Evolutionary conservation across 2,888 invertebrate species (phyloP).

Genomic region (Sicus ferrugineus): DNA sequence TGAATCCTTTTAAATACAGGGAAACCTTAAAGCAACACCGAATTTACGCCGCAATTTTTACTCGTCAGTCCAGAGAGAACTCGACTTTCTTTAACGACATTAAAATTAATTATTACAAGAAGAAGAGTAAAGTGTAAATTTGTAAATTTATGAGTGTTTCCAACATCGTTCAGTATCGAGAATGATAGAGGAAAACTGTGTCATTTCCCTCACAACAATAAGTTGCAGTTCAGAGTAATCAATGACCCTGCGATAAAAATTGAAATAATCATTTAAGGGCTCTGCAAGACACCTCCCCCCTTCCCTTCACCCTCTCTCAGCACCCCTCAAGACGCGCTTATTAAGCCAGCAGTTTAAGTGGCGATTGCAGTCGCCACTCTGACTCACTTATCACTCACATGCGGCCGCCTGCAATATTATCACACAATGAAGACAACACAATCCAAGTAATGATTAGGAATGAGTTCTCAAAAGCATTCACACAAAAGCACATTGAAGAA

Average conservation of each 20-base stretch:
- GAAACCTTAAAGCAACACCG: neutral
- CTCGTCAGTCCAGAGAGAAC: no score
- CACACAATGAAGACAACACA: neutral
- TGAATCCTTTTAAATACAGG: neutral
- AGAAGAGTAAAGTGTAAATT: neutral
- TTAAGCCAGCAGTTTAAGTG: neutral
- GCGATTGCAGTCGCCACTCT: neutral
- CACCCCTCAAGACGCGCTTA: neutral
- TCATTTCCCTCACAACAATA: neutral
- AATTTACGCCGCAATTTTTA: slow-evolving; percentile 3
- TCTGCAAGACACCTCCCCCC: neutral
- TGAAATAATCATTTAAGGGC: neutral
- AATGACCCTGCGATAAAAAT: slow-evolving; percentile 19
- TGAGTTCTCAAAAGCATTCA: slow-evolving; percentile 4
- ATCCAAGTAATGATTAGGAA: slow-evolving; percentile 14
- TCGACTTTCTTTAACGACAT: neutral
- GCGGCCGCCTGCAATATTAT: no score
- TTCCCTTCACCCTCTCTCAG: neutral
- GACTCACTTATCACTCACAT: slow-evolving; percentile 8
- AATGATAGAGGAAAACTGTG: neutral
- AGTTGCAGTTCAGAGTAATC: neutral
- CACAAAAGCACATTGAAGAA: slow-evolving; percentile 1
- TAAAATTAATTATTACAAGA: neutral
- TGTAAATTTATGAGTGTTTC: neutral
- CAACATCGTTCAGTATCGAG: neutral